Conservation (phyloP, 2,888 invertebrate species). For the Xestia ashworthii region DNA sequence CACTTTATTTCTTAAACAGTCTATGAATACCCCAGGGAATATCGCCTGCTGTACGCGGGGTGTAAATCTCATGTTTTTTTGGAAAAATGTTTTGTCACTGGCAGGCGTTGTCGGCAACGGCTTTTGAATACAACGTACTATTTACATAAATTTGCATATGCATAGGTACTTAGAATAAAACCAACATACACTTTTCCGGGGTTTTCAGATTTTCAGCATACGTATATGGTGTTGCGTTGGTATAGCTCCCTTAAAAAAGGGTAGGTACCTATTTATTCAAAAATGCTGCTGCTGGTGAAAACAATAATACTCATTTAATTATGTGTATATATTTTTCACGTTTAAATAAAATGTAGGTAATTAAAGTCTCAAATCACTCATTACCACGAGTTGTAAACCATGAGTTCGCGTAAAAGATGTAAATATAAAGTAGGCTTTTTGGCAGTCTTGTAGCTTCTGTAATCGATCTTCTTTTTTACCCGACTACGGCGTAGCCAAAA, state of each 20-base stretch:
- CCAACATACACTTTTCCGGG: slow-evolving; percentile 47
- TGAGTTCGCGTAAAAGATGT: not conserved
- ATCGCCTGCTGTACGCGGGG: slow-evolving; percentile 69
- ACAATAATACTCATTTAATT: not conserved
- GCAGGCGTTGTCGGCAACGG: slow-evolving; percentile 48
- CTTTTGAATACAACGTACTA: slow-evolving; percentile 61
- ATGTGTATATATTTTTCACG: not conserved
- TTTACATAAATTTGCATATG: slow-evolving; percentile 66
- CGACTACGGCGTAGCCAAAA: no score
- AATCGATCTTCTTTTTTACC: no score
- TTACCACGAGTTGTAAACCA: not conserved
- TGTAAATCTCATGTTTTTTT: slow-evolving; percentile 48
- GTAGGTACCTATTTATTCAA: not conserved
- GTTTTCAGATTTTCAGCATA: slow-evolving; percentile 29
- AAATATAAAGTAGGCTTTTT: no score
- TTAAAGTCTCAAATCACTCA: not conserved
- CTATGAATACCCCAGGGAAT: slow-evolving; percentile 67
- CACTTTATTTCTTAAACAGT: slow-evolving; percentile 61
- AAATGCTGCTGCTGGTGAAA: not conserved
- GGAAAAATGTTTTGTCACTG: slow-evolving; percentile 55
- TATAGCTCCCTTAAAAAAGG: not conserved
- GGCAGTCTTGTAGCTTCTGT: no score
- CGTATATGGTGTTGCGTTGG: not conserved
- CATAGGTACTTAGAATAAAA: slow-evolving; percentile 51
- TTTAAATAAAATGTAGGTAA: not conserved